Evolutionary conservation across 2,113 vertebrate species (phyloP), one percentile per base, ranked within the genome.

Genomic region (Natator depressus): DNA sequence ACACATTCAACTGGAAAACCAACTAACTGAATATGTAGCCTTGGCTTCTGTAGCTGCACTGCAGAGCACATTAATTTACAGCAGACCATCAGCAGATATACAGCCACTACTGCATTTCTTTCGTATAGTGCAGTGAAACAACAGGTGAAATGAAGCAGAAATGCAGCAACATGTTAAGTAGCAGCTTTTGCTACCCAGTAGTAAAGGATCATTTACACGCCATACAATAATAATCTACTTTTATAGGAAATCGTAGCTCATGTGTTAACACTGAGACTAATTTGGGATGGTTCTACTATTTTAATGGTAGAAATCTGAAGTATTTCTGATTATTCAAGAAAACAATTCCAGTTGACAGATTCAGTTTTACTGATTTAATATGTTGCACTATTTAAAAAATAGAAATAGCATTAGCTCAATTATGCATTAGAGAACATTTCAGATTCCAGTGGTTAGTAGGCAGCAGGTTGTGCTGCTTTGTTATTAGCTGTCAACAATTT

Each of bases 401-500:
- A 88, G 79, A 92, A 94, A 92, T 51, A 91, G 10, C 14, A 79
- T 91, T 95, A 93, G n/a, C 47, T 92, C 2, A 4, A 27, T 82
- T 96, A 12, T 90, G 20, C 42, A 42, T 87, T 55, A 89, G 42
- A 93, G 49, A 91, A 24, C n/a, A 88, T 76, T 94, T 96, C 94
- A 93, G 80, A 89, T 95, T 94, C 59, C n/a, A 5, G 4, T 27
- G 89, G 93, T 97, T 80, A 84, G 83, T 38, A 87, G 80, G 92
- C 94, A 91, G 90, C 87, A 96, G 83, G 84, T 88, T 89, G 88
- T 62, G 78, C 82, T 85, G 89, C 94, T 97, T 96, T 96, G 96
- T 98, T 97, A 96, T 92, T 95, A 96, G 85, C 88, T 90, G 89
- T 95, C 97, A 97, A 97, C 84, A 93, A 62, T 95, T 95, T 95